These are phyloP conservation scores for Gambusia yucatana DNA, from an alignment of 2,797 vertebrate species.

Conservation along the genomic window DNA sequence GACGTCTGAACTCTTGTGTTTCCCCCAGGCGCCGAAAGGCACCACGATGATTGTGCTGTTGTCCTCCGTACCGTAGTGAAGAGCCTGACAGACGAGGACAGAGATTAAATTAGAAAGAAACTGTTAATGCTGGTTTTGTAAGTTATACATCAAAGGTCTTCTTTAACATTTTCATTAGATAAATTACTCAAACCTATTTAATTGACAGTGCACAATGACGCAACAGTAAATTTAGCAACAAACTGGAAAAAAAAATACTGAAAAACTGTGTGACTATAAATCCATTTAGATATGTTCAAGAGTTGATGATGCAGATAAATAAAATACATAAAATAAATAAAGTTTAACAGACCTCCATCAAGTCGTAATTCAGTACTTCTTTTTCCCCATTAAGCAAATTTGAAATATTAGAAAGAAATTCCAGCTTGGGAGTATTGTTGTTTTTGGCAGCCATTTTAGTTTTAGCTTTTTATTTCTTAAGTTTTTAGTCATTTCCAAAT, in stretches of 20 bases:
- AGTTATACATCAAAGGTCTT: background rate
- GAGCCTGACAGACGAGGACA: conserved; percentile 76
- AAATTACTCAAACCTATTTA: background rate
- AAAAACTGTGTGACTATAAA: no score
- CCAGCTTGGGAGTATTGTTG: background rate
- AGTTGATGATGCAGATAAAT: no score
- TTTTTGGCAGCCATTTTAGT: no score
- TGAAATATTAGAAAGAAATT: background rate
- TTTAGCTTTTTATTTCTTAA: no score
- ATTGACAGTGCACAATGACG: no score
- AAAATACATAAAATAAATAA: background rate
- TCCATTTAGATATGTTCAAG: no score
- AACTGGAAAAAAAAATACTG: no score
- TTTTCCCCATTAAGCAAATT: background rate
- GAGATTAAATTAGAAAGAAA: background rate
- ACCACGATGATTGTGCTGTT: conserved; percentile 94
- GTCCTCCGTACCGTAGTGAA: conserved; percentile 95
- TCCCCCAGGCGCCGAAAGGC: conserved; percentile 97
- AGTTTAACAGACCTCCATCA: background rate
- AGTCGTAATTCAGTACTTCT: background rate
- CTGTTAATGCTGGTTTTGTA: background rate
- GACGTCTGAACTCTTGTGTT: conserved; percentile 86
- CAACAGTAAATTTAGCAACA: no score
- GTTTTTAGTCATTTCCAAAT: no score
- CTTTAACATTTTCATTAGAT: background rate